Evolutionary conservation across 2,888 invertebrate species (phyloP), one percentile per base, ranked within the genome.

Genomic region (Charanyca ferruginea): DNA sequence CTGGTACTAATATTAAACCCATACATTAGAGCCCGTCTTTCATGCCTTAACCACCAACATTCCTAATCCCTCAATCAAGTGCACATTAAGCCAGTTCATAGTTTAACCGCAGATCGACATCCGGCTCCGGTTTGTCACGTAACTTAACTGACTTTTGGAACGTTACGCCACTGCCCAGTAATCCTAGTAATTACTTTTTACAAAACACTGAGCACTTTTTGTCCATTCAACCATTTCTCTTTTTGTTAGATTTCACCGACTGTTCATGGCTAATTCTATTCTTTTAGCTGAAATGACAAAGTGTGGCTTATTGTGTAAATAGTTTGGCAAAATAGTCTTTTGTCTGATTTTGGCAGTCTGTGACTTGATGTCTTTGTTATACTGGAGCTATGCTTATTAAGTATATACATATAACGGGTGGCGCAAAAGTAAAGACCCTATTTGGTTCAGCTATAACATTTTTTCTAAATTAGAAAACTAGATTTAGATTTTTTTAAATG

Each of bases 171-270:
- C 32, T 42, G 44, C 8, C 25, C 53, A 69, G 67, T 84, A 82
- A 85, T 81, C 74, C 73, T 65, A 58, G 77, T 81, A 84, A 84
- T 83, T 77, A 80, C 81, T 84, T 84, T 69, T 84, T 82, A 81
- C 78, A 79, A 81, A 81, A 85, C 61, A 64, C 6, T 62, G 44
- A 13, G 11, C 25, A 58, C 58, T 80, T 78, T 73, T 78, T 64
- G 41, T 45, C 28, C 23, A 16, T 72, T 60, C 7, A 51, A 59
- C 51, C 61, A 66, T 67, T 69, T 76, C 59, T 74, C 66, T 77
- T 65, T 70, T 77, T 81, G 60, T 69, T 44, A 62, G 83, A 80
- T 85, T 85, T 85, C 84, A 76, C 84, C 70, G 22, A 32, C 65
- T 61, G 69, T 77, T 79, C 58, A 68, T 64, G 20, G 41, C 32